Evolutionary conservation across 64 coral and sea anemone species (phyloP), one percentile per base, ranked within the genome.

Genomic region (Catalaphyllia jardinei): DNA sequence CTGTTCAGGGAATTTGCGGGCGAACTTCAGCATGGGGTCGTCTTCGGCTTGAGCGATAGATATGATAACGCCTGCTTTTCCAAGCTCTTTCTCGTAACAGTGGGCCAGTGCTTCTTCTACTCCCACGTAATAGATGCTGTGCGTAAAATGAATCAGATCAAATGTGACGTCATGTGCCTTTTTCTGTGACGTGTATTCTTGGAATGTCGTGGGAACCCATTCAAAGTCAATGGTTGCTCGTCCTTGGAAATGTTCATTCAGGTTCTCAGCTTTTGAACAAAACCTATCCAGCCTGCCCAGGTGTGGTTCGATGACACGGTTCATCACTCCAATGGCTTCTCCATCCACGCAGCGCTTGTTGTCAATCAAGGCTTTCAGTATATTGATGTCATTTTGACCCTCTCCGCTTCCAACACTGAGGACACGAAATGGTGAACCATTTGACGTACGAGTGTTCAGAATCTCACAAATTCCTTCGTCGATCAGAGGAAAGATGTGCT

Each of bases 101-200:
- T 89, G 19, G 0, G 67, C 75, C 9, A 89, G 59, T 1, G 87
- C 87, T 31, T 60, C 59, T 73, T 91, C 89, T 22, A 91, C 1
- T 46, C 85, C 81, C 25, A 91, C 71, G 73, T 76, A 86, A 11
- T 91, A 91, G 1, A 86, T 12, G 81, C 80, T 91, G 10, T 91
- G 89, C 24, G 86, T 74, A n/a, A 91, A 91, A 52, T 62, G 80
- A 76, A 91, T 29, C 20, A 91, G 19, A 78, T 91, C 72, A 46
- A 91, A 62, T 0, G 6, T 64, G 30, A 84, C 72, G 16, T 83
- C 71, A 64, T 74, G 17, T 78, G 71, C 62, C 18, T 83, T 79
- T 19, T 35, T 35, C 33, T 82, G 10, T 29, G 11, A 31, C 22
- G 55, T 69, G 49, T 57, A 55, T 78, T 91, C 73, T 42, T 75